Evolutionary conservation across 2,113 vertebrate genomes (phyloP), one percentile per base, ranked within the genome.

Genomic region (Vidua macroura): DNA sequence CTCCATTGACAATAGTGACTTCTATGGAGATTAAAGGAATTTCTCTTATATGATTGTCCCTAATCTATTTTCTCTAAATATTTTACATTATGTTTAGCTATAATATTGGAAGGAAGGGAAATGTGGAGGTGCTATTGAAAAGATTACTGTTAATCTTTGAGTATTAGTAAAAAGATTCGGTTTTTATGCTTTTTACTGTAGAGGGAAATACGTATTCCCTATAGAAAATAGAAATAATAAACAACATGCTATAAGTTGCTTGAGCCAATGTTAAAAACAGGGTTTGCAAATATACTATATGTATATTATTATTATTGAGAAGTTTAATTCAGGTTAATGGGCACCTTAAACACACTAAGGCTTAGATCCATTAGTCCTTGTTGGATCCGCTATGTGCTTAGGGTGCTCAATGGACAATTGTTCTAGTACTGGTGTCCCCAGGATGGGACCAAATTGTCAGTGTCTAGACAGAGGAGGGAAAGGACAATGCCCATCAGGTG

Each of bases 401-500:
- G 7, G 28, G 14, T 27, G 9, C 22, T 46, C 58, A 67, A 3
- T 24, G 28, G 17, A 41, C 13, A 37, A 4, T 22, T 68, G 51
- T 66, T 66, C 23, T 59, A 18, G 13, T 30, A 16, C 8, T 83
- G 15, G 2, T 8, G 10, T 7, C 7, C 41, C 19, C 43, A 53
- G 25, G 9, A 46, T 51, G 51, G 33, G 37, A 72, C 9, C 25
- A 58, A 16, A 44, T 7, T 18, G 11, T 23, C 33, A 53, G 13
- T 4, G 1, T 15, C 13, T 62, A 41, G n/a, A 33, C n/a, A 49
- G 10, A 31, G 27, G 3, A 78, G 25, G 27, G 48, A 91, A 66
- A 37, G 15, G 22, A 22, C 15, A 23, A 9, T 41, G 25, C 8
- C 28, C 1, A 2, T 6, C 1, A 1, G 1, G 7, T 17, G 31